Base-by-base conservation (phyloP, 1,140 invertebrate genomes). In the Elysia chlorotica region DNA sequence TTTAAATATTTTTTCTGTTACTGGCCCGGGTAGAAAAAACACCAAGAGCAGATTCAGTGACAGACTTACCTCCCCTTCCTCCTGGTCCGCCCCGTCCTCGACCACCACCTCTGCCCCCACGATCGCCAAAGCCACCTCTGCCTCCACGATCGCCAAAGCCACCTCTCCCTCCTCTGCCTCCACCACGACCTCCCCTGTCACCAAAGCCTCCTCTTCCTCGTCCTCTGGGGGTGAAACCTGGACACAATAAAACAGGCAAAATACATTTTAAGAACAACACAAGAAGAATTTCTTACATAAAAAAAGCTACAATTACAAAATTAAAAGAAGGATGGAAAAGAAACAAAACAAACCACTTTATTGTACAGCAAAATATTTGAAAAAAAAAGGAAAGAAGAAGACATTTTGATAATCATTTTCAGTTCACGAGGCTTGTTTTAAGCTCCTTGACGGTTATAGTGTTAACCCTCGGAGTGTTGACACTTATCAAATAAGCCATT, bases 221-320 rank as follows among this genome's bases (percentile, higher is more conserved):
- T 35, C 78, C 81, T 59, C 78, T 65, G 59, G 82, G 82, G 54
- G 79, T 77, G 73, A 84, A 84, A 41, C 74, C 82, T 84, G 75
- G 56, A 78, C 76, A 68, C 57, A 76, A 66, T 56, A 30, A 62
- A 57, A 57, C n/a, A n/a, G n/a, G n/a, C n/a, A n/a, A n/a, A n/a
- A n/a, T n/a, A n/a, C n/a, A n/a, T n/a, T n/a, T n/a, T n/a, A n/a
- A n/a, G n/a, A n/a, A n/a, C n/a, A n/a, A n/a, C n/a, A n/a, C n/a
- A n/a, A n/a, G n/a, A n/a, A n/a, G n/a, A n/a, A n/a, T n/a, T n/a
- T n/a, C n/a, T n/a, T n/a, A n/a, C n/a, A n/a, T n/a, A n/a, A n/a
- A n/a, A n/a, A n/a, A n/a, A n/a, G n/a, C n/a, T n/a, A n/a, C n/a
- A n/a, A n/a, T n/a, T n/a, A n/a, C n/a, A n/a, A n/a, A n/a, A n/a